Conservation (phyloP, 2,113 vertebrate species). For the Synodontis membranacea region DNA sequence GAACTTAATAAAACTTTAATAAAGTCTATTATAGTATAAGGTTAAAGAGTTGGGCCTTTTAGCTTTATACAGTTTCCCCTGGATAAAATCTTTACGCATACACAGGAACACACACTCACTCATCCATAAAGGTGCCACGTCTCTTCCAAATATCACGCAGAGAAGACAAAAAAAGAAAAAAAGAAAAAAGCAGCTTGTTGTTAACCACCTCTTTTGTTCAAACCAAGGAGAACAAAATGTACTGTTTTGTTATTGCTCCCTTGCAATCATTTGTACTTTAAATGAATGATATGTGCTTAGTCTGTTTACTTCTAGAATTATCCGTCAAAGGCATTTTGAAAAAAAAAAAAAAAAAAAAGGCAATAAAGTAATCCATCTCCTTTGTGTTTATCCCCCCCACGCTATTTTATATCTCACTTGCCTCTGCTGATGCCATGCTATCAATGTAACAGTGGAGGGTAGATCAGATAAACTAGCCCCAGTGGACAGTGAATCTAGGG, state of each 20-base stretch:
- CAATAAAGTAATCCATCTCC: background rate
- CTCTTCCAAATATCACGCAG: background rate
- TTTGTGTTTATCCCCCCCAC: background rate
- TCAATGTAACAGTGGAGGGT: background rate
- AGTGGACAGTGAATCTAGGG: background rate
- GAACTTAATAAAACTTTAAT: background rate
- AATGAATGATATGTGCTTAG: background rate
- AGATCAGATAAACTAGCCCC: background rate
- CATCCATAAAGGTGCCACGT: background rate
- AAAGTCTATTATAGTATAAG: too few species aligned
- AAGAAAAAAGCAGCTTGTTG: background rate
- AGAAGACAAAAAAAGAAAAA: conserved; percentile 2
- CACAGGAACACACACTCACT: background rate
- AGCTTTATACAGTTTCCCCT: too few species aligned
- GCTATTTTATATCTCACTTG: background rate
- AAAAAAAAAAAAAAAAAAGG: background rate
- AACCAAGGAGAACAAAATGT: background rate
- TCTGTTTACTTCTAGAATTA: background rate
- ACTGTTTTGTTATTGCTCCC: background rate
- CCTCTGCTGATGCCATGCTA: background rate
- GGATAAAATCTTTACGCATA: background rate
- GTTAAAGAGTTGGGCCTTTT: background rate
- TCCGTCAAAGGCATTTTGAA: background rate
- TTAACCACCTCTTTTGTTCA: background rate
- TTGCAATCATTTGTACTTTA: background rate